phyloP scores from a whole-genome alignment of 2,113 vertebrate species.

The Eonycteris spelaea region DNA sequence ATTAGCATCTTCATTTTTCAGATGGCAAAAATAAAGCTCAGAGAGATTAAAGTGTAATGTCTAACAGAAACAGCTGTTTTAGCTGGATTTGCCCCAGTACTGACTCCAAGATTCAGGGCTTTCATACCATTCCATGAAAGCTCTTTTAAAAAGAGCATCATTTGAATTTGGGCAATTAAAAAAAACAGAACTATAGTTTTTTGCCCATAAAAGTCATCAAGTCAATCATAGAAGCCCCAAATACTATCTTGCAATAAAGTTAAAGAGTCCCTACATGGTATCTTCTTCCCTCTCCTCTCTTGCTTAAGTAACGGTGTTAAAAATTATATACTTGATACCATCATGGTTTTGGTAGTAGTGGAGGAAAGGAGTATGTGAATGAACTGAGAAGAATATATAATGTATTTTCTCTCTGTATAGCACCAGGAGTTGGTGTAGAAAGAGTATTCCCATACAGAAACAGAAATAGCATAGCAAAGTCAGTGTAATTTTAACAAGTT shows the following conservation, averaged over 20 bases:
- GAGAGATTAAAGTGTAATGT: background rate
- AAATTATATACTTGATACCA: background rate
- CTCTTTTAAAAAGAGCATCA: background rate
- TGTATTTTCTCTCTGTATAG: background rate
- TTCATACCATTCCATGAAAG: background rate
- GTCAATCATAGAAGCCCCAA: background rate
- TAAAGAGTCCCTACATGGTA: background rate
- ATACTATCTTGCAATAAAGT: background rate
- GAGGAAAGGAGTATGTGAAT: background rate
- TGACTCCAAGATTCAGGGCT: background rate
- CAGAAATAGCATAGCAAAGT: background rate
- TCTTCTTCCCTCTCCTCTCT: background rate
- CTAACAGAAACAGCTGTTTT: background rate
- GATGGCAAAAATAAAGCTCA: background rate
- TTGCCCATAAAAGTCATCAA: background rate
- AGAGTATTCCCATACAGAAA: background rate
- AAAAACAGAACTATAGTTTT: background rate
- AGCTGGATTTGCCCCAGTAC: background rate
- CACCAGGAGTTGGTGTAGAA: background rate
- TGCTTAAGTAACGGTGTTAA: background rate
- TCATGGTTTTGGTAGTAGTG: background rate
- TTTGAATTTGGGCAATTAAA: background rate
- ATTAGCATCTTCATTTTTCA: background rate
- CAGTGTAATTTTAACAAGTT: background rate
- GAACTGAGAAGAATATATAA: background rate